A percentile compares a stretch with the other conserved stretches of the same genome.
phyloP scores from a whole-genome alignment of 23 tunicate species.

The Trididemnum clinides region DNA sequence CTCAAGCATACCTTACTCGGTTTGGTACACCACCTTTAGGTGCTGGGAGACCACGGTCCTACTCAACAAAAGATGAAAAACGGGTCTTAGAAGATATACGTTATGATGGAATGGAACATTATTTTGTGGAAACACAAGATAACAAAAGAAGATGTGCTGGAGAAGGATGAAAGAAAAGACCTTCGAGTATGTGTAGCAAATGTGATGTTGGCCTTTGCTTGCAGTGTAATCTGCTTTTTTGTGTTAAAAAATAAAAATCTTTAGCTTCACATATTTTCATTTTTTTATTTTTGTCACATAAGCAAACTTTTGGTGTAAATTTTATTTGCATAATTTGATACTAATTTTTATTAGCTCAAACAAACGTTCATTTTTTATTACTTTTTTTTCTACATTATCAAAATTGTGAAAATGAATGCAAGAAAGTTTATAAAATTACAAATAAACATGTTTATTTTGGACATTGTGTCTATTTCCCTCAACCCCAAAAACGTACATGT shows the following conservation, averaged over 20 bases:
- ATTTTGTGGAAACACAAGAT: neutral
- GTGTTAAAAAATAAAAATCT: neutral
- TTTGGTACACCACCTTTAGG: neutral
- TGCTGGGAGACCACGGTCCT: neutral
- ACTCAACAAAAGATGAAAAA: neutral
- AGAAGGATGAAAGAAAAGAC: neutral
- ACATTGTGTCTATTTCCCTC: no score
- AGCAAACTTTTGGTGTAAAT: no score
- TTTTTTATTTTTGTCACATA: no score
- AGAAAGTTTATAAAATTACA: no score
- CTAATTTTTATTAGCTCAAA: no score
- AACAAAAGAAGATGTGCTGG: constrained; percentile 10
- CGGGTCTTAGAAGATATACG: neutral
- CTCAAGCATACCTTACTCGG: neutral
- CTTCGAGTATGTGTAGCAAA: neutral
- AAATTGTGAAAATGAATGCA: no score
- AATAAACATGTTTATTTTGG: no score
- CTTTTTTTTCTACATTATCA: no score
- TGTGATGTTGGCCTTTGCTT: neutral
- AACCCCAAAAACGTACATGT: no score
- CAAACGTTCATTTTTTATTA: no score
- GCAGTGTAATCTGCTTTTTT: neutral
- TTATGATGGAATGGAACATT: neutral
- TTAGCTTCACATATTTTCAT: neutral
- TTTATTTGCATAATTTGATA: no score